Percentiles rank a stretch among this genome's conserved stretches.
Conservation (phyloP, 2,888 invertebrate genomes). For the Rhorus exstirpatorius region DNA sequence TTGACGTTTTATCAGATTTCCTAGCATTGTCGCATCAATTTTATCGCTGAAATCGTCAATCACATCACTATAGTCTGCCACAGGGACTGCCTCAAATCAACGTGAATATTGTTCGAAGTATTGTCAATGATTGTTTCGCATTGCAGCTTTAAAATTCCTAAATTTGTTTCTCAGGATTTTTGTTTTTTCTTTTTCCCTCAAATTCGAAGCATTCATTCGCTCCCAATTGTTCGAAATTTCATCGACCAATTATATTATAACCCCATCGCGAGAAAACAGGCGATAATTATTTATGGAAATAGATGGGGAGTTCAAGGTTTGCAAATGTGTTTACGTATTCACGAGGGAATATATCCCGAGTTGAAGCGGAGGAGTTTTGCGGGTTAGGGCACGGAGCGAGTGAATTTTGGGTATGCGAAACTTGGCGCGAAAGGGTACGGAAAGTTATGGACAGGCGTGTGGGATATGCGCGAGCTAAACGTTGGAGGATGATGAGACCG, state of each 20-base stretch:
- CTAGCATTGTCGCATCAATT: too few species aligned
- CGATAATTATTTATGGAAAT: constrained; percentile 60
- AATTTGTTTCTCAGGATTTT: too few species aligned
- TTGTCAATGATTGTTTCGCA: too few species aligned
- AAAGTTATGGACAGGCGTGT: constrained; percentile 49
- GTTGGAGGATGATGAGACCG: constrained; percentile 30
- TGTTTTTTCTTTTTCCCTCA: background rate
- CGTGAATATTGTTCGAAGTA: too few species aligned
- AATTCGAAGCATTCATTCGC: background rate
- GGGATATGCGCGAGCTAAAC: constrained; percentile 50
- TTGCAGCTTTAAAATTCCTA: too few species aligned
- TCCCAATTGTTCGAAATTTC: constrained; percentile 1
- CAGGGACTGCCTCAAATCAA: too few species aligned
- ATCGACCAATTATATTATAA: constrained; percentile 49
- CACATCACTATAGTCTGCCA: too few species aligned
- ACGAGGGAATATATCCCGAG: constrained; percentile 57
- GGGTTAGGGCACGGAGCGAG: background rate
- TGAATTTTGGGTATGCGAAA: constrained; percentile 33
- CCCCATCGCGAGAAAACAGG: constrained; percentile 19
- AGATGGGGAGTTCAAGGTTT: constrained; percentile 25
- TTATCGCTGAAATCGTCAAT: too few species aligned
- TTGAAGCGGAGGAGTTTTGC: constrained; percentile 45
- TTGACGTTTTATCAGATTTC: too few species aligned
- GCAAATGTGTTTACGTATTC: constrained; percentile 61
- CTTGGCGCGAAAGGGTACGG: constrained; percentile 21